phyloP scores from a whole-genome alignment of 1,140 invertebrate species.

The Drosophila sp. region DNA sequence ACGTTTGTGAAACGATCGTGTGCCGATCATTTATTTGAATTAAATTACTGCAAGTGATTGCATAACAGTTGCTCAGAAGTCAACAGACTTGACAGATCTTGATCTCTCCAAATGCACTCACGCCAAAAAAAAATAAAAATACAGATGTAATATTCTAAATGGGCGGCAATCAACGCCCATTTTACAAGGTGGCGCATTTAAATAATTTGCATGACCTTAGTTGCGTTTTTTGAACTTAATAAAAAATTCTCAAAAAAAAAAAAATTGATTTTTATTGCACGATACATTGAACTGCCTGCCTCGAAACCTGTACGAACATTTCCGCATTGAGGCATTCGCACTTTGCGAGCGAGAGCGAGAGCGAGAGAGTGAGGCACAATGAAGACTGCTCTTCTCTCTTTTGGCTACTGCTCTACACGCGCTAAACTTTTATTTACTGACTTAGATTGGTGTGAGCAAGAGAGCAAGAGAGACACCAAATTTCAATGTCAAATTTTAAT shows the following conservation, averaged over 20 bases:
- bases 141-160: not conserved
- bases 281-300: conserved; percentile 72
- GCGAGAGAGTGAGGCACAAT: not conserved
- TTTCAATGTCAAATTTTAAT: conserved; percentile 84
- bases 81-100: conserved; percentile 24
- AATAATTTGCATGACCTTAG: conserved; percentile 63
- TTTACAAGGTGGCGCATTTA: conserved; percentile 62
- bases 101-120: no score
- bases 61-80: conserved; percentile 52
- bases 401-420: conserved; percentile 46
- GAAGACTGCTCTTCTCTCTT: conserved; percentile 26
- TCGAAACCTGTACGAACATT: conserved; percentile 76
- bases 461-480: conserved; percentile 49
- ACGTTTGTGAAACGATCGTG: conserved; percentile 39
- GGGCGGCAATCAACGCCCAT: conserved; percentile 54
- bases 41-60: conserved; percentile 43
- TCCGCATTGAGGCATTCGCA: conserved; percentile 64
- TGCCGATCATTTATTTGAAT: conserved; percentile 54
- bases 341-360: not conserved
- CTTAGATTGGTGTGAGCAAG: conserved; percentile 47
- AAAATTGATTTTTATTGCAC: conserved; percentile 65
- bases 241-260: conserved; percentile 40
- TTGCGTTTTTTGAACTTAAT: conserved; percentile 74
- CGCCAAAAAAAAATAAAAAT: no score
- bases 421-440: conserved; percentile 73